Conservation (phyloP, 2,888 invertebrate species). For the Apodemia zela region DNA sequence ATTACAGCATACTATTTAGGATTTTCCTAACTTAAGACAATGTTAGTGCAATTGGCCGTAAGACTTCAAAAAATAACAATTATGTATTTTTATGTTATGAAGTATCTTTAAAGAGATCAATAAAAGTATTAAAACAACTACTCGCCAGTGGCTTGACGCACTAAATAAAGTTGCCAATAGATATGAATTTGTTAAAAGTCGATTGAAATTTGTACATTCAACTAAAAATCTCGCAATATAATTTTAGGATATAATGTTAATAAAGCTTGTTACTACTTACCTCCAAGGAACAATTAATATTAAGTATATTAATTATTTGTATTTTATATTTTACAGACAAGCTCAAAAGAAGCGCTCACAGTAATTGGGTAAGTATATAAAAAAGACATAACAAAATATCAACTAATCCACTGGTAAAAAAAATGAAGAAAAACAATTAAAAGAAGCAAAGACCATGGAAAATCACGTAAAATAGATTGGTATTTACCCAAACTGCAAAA, state of each 20-base stretch:
- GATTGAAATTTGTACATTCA: background rate
- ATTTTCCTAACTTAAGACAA: too few species aligned
- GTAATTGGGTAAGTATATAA: slow-evolving; percentile 40
- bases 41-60: too few species aligned
- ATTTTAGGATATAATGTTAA: background rate
- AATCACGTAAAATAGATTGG: slow-evolving; percentile 17
- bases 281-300: slow-evolving; percentile 9
- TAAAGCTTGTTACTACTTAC: background rate
- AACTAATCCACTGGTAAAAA: slow-evolving; percentile 28
- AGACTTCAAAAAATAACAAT: too few species aligned
- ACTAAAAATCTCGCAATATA: background rate
- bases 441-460: slow-evolving; percentile 22
- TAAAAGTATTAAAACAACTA: too few species aligned
- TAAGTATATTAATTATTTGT: slow-evolving; percentile 23
- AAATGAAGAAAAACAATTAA: slow-evolving; percentile 24
- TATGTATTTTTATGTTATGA: too few species aligned
- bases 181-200: too few species aligned
- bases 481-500: slow-evolving; percentile 7
- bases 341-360: slow-evolving; percentile 40
- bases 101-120: too few species aligned
- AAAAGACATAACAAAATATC: slow-evolving; percentile 30
- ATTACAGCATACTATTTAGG: too few species aligned
- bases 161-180: too few species aligned
- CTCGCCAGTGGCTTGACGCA: too few species aligned
- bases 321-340: slow-evolving; percentile 37